Percentiles rank a stretch among this genome's conserved stretches.
Conservation (phyloP, 2,888 invertebrate genomes). For the Apotomis turbidana region DNA sequence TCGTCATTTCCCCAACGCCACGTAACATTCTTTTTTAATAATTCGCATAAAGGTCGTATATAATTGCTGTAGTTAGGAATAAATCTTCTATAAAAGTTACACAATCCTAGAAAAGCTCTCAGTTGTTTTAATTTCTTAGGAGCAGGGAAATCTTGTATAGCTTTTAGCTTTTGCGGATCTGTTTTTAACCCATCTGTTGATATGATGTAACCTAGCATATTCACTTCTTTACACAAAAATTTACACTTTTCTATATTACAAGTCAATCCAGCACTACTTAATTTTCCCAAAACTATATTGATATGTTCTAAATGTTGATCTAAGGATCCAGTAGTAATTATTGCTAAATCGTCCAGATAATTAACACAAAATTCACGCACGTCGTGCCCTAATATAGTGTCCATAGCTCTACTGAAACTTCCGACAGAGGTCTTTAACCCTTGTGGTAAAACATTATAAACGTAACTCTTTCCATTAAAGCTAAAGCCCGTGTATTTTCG, state of each 20-base stretch:
- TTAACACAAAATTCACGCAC: slow-evolving; percentile 48
- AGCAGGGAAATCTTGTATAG: slow-evolving; percentile 40
- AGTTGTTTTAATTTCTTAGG: not conserved
- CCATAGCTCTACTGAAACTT: slow-evolving; percentile 45
- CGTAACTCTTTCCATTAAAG: slow-evolving; percentile 39
- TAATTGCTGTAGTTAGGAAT: not conserved
- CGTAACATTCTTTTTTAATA: slow-evolving; percentile 42
- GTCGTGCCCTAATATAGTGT: slow-evolving; percentile 45
- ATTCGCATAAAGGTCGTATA: slow-evolving; percentile 13
- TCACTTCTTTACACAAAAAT: slow-evolving; percentile 41
- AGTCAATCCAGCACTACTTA: slow-evolving; percentile 41
- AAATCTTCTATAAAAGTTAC: not conserved
- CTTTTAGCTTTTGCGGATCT: slow-evolving; percentile 40
- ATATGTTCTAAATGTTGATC: slow-evolving; percentile 46
- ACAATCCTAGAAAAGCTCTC: not conserved
- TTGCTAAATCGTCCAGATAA: slow-evolving; percentile 48
- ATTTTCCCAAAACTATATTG: slow-evolving; percentile 38
- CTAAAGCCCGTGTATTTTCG: not conserved
- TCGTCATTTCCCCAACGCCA: slow-evolving; percentile 43
- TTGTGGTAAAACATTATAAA: slow-evolving; percentile 44
- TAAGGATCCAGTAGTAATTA: slow-evolving; percentile 41
- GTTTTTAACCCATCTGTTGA: slow-evolving; percentile 41
- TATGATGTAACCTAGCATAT: slow-evolving; percentile 46
- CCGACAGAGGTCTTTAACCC: slow-evolving; percentile 47
- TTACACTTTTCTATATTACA: slow-evolving; percentile 41